Conservation (phyloP, 1,140 invertebrate species). For the Atta cephalotes region DNA sequence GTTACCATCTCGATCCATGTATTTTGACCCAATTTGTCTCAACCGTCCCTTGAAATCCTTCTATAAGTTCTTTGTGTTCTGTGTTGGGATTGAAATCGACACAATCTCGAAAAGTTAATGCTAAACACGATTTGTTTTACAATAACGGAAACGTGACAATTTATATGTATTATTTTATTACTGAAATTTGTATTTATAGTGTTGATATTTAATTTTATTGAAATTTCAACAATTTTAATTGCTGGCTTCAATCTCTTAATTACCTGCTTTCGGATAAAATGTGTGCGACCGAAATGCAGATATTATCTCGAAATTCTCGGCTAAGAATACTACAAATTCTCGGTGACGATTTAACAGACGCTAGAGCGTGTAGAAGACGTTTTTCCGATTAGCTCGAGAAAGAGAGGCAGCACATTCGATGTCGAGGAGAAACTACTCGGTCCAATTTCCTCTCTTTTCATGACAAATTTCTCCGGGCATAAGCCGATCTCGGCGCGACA, state of each 20-base stretch:
- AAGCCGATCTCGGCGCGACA: slow-evolving; percentile 47
- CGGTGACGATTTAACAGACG: slow-evolving; percentile 8
- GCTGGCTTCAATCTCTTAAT: slow-evolving; percentile 8
- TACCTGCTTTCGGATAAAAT: slow-evolving; percentile 34
- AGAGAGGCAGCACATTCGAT: slow-evolving; percentile 26
- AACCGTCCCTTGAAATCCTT: slow-evolving; percentile 21
- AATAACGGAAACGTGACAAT: slow-evolving; percentile 2
- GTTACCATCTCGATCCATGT: slow-evolving; percentile 17
- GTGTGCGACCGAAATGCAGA: background rate
- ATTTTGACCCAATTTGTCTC: background rate
- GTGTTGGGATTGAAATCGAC: background rate
- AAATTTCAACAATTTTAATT: background rate
- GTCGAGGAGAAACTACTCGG: slow-evolving; percentile 32
- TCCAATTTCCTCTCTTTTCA: slow-evolving; percentile 58
- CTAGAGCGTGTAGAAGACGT: slow-evolving; percentile 19
- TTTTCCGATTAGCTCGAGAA: slow-evolving; percentile 36
- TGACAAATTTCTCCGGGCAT: slow-evolving; percentile 40
- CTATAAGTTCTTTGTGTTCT: slow-evolving; percentile 27
- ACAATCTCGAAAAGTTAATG: background rate
- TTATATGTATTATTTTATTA: background rate
- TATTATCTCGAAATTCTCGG: slow-evolving; percentile 11
- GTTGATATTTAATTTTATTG: background rate
- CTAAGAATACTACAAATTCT: slow-evolving; percentile 29
- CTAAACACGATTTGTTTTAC: background rate
- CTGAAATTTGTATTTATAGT: background rate